Percentiles rank a stretch among this genome's conserved stretches.
Evolutionary conservation across 2,797 vertebrate species (phyloP).

Genomic region (Neosilurus mollespiculum): DNA sequence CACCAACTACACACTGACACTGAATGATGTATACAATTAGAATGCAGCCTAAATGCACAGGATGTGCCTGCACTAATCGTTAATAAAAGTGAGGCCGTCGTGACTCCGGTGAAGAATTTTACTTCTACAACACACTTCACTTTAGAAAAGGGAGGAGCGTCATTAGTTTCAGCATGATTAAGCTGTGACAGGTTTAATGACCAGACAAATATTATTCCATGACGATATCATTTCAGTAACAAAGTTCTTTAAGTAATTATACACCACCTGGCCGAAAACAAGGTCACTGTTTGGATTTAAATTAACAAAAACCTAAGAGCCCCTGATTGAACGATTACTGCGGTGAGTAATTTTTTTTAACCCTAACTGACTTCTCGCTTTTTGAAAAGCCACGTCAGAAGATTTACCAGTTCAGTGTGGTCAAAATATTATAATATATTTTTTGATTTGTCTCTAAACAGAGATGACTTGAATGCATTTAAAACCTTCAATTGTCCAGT

Average conservation of each 20-base stretch:
- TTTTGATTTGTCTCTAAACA: too few species aligned
- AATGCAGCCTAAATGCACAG: background rate
- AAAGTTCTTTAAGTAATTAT: background rate
- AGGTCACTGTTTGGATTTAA: too few species aligned
- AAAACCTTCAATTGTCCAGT: background rate
- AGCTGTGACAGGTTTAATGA: background rate
- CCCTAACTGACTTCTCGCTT: too few species aligned
- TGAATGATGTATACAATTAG: background rate
- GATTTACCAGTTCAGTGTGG: too few species aligned
- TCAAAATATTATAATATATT: too few species aligned
- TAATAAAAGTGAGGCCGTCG: background rate
- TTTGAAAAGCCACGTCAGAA: too few species aligned
- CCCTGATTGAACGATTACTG: too few species aligned
- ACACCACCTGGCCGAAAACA: too few species aligned
- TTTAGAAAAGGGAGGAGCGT: background rate
- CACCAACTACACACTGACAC: background rate
- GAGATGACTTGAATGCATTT: too few species aligned
- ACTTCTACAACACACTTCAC: background rate
- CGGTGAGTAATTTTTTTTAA: too few species aligned
- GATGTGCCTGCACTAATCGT: background rate
- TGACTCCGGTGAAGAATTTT: background rate
- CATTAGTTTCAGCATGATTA: background rate
- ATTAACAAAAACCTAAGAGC: too few species aligned
- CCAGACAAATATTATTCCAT: background rate
- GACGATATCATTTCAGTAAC: background rate